Base-by-base conservation (phyloP, 2,888 invertebrate species). In the Tortrix viridana region DNA sequence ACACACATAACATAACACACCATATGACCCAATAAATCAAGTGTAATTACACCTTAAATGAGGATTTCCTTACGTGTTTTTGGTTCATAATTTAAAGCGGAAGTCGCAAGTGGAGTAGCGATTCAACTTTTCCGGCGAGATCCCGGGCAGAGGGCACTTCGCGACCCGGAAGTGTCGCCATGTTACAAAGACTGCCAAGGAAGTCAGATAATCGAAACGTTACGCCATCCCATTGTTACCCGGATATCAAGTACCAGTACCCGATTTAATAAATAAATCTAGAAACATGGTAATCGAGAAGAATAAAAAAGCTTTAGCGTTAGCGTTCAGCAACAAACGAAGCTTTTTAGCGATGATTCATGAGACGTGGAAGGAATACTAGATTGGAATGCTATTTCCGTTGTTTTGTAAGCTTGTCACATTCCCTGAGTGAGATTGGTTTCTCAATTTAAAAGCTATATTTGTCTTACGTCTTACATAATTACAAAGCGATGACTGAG, bases 401-500 rank as follows among this genome's bases (percentile, higher is more conserved):
- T 58, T 43, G 38, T 46, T 53, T 63, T 57, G 43, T 63, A 38
- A 32, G 47, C 46, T 47, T 9, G 46, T 38, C 46, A 38, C 9
- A 16, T 58, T 41, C 41, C 57, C 16, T 9, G 20, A 63, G 46
- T 38, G 55, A 56, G 56, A 53, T 38, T 19, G 16, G 41, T 32
- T 47, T 63, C 58, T 22, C 48, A 63, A 58, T 58, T 63, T 58
- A 63, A 63, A 63, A 63, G 58, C 41, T 63, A 53, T 63, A 63
- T 63, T 63, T 53, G 53, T 47, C 63, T 47, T 47, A 53, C 18
- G 53, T 47, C 63, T 47, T 47, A 53, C 18, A 32, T 77, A 76
- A 83, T 81, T 79, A 78, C 65, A 65, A 61, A 69, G 72, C 75
- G 74, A 80, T 82, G 84, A 83, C 80, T 81, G 69, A 75, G 69